Evolutionary conservation across 2,113 vertebrate genomes (phyloP), one percentile per base, ranked within the genome.

Genomic region (Chaetodon auriga): DNA sequence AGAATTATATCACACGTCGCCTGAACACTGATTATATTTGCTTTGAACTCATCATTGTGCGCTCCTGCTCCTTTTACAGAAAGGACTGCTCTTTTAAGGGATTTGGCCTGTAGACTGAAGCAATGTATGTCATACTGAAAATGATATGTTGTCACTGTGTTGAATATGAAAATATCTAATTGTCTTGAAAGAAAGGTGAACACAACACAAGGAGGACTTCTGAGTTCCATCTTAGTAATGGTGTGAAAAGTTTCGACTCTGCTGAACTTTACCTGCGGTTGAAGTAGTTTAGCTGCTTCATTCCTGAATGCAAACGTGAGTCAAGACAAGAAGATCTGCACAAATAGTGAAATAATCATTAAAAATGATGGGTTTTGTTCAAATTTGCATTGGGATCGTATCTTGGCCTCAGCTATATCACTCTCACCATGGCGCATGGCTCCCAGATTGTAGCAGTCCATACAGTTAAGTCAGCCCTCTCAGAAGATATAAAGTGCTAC

Each of bases 11-110:
- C 77, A 89, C 76, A 78, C 53, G 19, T 78, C 19, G 49, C 73
- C 86, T 70, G 61, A 80, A 85, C 62, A 64, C 84, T 86, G 89
- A 87, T 86, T 85, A 87, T 80, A 61, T 88, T 68, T 82, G 74
- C 65, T 66, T 58, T 84, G 35, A 87, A 63, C 48, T 69, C 74
- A 46, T 86, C 77, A 71, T 85, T 85, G 63, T 87, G 78, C 79
- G 68, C 79, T 72, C 54, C 68, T 12, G n/a, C 64, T 79, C 53
- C 51, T 49, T 68, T 62, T 38, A 74, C 23, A 64, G 38, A 83
- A 68, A 54, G 23, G 18, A 49, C 54, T 85, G 78, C 70, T 81
- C 68, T 80, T 85, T 84, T 82, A 76, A 48, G 12, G 30, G 68
- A 38, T 66, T 66, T 76, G 19, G 64, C 35, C 36, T 78, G 61